Evolutionary conservation across 1,140 invertebrate species (phyloP), one percentile per base, ranked within the genome.

Genomic region (Ceratina australensis): DNA sequence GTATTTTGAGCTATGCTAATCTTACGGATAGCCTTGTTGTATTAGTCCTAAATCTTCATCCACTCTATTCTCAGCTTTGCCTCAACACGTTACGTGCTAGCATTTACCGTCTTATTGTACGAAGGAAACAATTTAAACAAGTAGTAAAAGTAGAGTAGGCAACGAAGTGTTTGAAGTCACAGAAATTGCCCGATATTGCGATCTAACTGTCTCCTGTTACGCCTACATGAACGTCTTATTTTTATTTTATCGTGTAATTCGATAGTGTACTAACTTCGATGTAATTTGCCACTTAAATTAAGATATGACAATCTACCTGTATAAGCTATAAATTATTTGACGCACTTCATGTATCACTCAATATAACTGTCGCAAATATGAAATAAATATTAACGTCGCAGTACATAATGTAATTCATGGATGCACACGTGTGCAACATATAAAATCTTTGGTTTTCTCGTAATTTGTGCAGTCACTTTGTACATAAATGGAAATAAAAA

Each of bases 1-100:
- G 3, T 73, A 16, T 33, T 28, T 79, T 72, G 54, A 83, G 69
- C 81, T 78, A 72, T 50, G 69, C 64, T 72, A 83, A 49, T 67
- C 50, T 72, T 78, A 68, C 56, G 33, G 68, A 24, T 49, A 57
- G 61, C 33, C 24, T 33, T 10, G 15, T 24, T 24, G 16, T 18
- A 28, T 3, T n/a, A 22, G 54, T 33, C 8, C 24, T 74, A 60
- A 18, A 22, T 18, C 60, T 10, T 8, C 18, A 1, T 57, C 22
- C 18, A n/a, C 20, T 50, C 22, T 8, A n/a, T 33, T 16, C 33
- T 56, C 33, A 16, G 5, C 7, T 20, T 63, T 33, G 56, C 5
- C 20, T 28, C 28, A 8, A 18, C 65, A 20, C 47, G 22, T 28
- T 50, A 49, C 13, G 7, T 68, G 24, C 42, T 18, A 54, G 8